A percentile compares a stretch with the other conserved stretches of the same genome.
Evolutionary conservation across 2,888 invertebrate genomes (phyloP).

Genomic region (Brenthis hecate): DNA sequence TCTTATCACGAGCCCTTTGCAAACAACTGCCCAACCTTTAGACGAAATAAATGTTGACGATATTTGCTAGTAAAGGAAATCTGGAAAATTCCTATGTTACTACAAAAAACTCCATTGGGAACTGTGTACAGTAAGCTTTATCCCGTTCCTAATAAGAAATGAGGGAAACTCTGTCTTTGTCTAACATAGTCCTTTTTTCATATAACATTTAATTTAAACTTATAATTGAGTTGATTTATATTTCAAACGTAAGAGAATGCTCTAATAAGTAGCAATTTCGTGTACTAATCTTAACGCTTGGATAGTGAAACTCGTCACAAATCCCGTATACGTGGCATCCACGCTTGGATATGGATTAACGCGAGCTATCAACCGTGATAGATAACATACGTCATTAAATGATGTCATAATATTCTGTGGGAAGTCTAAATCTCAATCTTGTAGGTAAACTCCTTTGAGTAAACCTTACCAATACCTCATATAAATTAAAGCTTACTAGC

Average conservation of each 20-base stretch:
- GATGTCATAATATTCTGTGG: constrained; percentile 43
- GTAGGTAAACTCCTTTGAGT: background rate
- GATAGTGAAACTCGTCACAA: constrained; percentile 57
- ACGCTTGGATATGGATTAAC: constrained; percentile 62
- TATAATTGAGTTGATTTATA: constrained; percentile 6
- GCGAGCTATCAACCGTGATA: constrained; percentile 55
- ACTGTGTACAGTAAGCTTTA: too few species aligned
- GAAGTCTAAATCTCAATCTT: background rate
- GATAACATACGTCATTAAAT: constrained; percentile 56
- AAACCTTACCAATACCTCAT: too few species aligned
- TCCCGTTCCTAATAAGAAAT: too few species aligned
- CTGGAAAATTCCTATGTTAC: too few species aligned
- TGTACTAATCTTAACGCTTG: constrained; percentile 58
- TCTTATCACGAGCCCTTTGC: too few species aligned
- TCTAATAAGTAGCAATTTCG: constrained; percentile 47
- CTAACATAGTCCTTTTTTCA: too few species aligned
- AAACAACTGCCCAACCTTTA: too few species aligned
- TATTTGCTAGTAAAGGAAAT: too few species aligned
- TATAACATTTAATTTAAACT: too few species aligned
- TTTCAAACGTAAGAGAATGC: constrained; percentile 23
- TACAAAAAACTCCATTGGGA: too few species aligned
- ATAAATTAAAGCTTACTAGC: background rate
- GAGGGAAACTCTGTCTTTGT: too few species aligned
- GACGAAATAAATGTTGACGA: too few species aligned
- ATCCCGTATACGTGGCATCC: constrained; percentile 61